These are phyloP conservation scores for Lophotis ruficrista DNA, from an alignment of 2,113 vertebrate genomes.

Conservation along the genomic window DNA sequence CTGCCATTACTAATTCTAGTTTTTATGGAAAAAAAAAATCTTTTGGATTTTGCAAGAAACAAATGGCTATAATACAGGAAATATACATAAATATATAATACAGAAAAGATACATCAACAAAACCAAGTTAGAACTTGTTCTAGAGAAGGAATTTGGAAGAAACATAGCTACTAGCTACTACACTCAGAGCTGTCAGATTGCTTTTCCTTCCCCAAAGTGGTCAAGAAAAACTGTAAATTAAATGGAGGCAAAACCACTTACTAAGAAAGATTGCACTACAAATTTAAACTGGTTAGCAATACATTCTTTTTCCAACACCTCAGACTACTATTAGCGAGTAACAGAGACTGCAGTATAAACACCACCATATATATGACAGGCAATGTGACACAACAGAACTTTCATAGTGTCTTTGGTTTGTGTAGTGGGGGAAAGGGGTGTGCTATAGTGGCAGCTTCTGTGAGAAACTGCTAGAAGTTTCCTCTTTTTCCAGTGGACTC, in stretches of 20 bases:
- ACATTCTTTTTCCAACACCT: background rate
- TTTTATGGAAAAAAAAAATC: background rate
- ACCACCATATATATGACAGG: background rate
- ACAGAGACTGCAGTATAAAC: background rate
- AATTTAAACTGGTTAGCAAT: background rate
- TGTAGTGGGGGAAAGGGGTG: no score
- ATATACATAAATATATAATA: background rate
- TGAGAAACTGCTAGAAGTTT: no score
- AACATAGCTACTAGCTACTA: background rate
- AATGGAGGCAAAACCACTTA: background rate
- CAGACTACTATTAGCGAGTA: background rate
- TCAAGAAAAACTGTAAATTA: background rate
- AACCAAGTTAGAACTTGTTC: fast-evolving
- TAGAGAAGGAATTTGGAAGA: background rate
- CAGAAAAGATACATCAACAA: background rate
- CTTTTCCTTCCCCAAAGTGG: background rate
- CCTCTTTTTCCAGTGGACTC: no score
- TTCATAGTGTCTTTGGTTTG: background rate
- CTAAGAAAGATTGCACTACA: background rate
- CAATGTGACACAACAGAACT: background rate
- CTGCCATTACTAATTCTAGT: background rate
- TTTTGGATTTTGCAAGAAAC: background rate
- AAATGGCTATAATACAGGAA: background rate
- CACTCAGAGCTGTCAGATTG: background rate
- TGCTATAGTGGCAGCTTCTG: no score